Evolutionary conservation across 1,140 invertebrate species (phyloP).

Genomic region (Chelonus insularis): DNA sequence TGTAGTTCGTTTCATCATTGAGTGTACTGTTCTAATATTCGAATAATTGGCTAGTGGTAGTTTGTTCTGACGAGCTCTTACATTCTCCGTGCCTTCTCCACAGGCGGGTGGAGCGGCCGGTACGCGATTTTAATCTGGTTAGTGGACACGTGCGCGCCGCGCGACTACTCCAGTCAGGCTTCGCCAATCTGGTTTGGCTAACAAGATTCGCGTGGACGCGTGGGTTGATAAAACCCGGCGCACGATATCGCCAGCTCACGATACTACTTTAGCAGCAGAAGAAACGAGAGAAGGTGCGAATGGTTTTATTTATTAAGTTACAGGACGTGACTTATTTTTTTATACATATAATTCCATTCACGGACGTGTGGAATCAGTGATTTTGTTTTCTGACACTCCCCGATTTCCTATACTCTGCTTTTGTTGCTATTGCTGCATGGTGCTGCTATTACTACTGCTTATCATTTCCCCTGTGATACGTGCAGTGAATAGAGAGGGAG

Average conservation of each 20-base stretch:
- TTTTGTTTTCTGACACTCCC: too few relatives aligned
- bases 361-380: too few relatives aligned
- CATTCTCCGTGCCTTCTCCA: constrained; percentile 46
- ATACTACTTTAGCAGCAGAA: constrained; percentile 31
- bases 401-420: neutral
- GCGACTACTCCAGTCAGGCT: constrained; percentile 39
- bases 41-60: constrained; percentile 6
- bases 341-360: too few relatives aligned
- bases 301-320: neutral
- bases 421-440: constrained; percentile 1
- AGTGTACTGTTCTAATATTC: too few relatives aligned
- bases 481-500: neutral
- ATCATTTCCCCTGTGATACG: neutral
- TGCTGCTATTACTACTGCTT: neutral
- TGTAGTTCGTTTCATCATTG: too few relatives aligned
- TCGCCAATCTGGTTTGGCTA: constrained; percentile 62
- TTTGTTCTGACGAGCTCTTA: constrained; percentile 30
- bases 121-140: constrained; percentile 60
- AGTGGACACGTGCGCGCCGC: constrained; percentile 58
- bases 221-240: constrained; percentile 54
- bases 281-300: neutral
- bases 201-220: constrained; percentile 52
- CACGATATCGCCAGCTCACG: constrained; percentile 43
- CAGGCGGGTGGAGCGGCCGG: constrained; percentile 22
- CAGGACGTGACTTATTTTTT: too few relatives aligned